Evolutionary conservation across 1,140 invertebrate genomes (phyloP).

Genomic region (Neuroterus valhalla): DNA sequence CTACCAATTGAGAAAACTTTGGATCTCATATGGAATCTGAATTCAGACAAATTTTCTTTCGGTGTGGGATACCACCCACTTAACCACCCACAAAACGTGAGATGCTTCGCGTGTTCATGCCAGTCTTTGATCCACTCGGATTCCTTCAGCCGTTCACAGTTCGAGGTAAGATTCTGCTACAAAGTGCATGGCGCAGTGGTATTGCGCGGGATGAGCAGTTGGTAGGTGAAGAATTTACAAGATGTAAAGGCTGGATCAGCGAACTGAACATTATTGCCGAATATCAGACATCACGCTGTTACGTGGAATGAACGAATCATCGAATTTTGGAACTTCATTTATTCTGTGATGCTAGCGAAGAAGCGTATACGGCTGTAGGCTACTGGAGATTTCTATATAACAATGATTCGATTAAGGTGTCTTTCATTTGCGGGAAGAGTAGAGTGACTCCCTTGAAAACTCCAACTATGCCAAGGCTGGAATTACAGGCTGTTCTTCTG

Average conservation of each 20-base stretch:
- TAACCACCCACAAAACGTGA: constrained; percentile 54
- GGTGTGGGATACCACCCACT: too few relatives aligned
- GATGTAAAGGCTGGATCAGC: constrained; percentile 43
- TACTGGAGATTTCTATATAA: constrained; percentile 42
- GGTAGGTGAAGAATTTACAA: not conserved
- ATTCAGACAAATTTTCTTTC: too few relatives aligned
- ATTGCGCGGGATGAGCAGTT: constrained; percentile 43
- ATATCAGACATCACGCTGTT: constrained; percentile 30
- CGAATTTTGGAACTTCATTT: constrained; percentile 30
- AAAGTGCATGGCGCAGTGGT: constrained; percentile 58
- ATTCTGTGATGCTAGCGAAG: constrained; percentile 52
- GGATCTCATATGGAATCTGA: too few relatives aligned
- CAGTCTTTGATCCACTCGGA: constrained; percentile 67
- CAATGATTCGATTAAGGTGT: not conserved
- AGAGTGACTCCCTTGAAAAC: constrained; percentile 58
- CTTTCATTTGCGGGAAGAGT: constrained; percentile 44
- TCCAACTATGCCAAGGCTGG: constrained; percentile 60
- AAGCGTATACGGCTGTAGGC: constrained; percentile 56
- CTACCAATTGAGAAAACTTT: too few relatives aligned
- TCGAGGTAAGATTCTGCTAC: constrained; percentile 64
- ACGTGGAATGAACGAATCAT: not conserved
- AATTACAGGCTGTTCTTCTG: constrained; percentile 64
- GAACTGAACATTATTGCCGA: constrained; percentile 27
- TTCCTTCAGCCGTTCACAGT: constrained; percentile 64
- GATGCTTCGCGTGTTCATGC: constrained; percentile 55